Evolutionary conservation across 2,797 vertebrate species (phyloP), one percentile per base, ranked within the genome.

Genomic region (Poecile montanus): DNA sequence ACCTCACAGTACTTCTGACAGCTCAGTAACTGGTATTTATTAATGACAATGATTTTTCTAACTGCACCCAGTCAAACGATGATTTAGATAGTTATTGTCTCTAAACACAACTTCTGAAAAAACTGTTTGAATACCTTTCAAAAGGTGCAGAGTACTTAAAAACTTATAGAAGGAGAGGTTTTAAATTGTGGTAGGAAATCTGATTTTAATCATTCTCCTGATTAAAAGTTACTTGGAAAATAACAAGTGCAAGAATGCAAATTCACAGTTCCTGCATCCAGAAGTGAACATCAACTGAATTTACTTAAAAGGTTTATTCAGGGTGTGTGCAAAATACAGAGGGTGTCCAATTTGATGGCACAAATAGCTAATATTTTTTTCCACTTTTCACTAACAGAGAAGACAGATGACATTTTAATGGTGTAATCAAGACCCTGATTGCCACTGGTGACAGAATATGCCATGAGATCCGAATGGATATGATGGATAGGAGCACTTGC

Each of bases 101-200:
- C 44, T 92, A 77, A 95, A 50, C 63, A 78, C 44, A 91, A 17
- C 73, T 91, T 93, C 18, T 40, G 58, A 92, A 94, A 85, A 87
- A 95, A 22, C 61, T 92, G 78, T 93, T 88, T 95, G 63, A 96
- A 93, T 91, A 54, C 56, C 85, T 95, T 94, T 95, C 86, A 94
- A 77, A 89, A 70, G 36, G 68, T 14, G 56, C 51, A 32, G 82
- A 95, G 85, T 83, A 78, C 79, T 96, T 94, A 82, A 36, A 87
- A 89, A 81, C 88, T 30, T 77, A 71, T 20, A 68, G 91, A 89
- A 92, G 54, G 70, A 92, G 77, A 83, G 53, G 27, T 85, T 87
- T 80, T 92, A 94, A 95, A 89, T 92, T 34, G 42, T 15, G 18
- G 9, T 67, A 45, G 36, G 29, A 79, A 89, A 83, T 34, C 19